Evolutionary conservation across 2,888 invertebrate genomes (phyloP), one percentile per base, ranked within the genome.

Genomic region (Erebia epiphron): DNA sequence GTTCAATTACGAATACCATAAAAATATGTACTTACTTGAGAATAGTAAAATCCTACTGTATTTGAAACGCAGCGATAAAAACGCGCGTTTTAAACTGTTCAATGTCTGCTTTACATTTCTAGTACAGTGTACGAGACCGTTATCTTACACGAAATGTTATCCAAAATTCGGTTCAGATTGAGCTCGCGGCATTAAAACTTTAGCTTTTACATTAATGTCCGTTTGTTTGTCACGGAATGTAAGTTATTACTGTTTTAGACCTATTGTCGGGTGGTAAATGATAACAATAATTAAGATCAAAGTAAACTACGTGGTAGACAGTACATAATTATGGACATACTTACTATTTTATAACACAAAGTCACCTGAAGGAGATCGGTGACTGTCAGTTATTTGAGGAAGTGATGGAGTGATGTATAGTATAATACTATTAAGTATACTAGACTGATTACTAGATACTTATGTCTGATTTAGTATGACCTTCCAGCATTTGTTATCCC

Each of bases 91-190:
- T 7, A 11, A 21, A 35, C 52, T 13, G 1, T 26, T 41, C 2
- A 41, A n/a, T 64, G 41, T 1, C 2, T 52, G 64, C 54, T 41
- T 64, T 56, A 70, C 41, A 58, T 41, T 60, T 61, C 54, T 60
- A 67, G 69, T 67, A 56, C 46, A 11, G 11, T 46, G 64, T 67
- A 56, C 18, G 49, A 58, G 56, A 67, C 57, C 60, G 67, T 70
- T 63, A 72, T 67, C 70, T 64, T 67, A 64, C 68, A 68, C 67
- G 67, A 64, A 70, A 52, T 68, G 58, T 70, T 60, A 70, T 72
- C 64, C 54, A 67, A 54, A 67, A 69, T 63, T 69, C 62, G 26
- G 50, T 52, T 67, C 21, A 58, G 26, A 70, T 70, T 57, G 67
- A 62, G 64, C 43, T 68, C 56, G 64, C 65, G 64, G 43, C 60